phyloP scores from a whole-genome alignment of 2,113 vertebrate genomes.

The Notiomystis cincta region DNA sequence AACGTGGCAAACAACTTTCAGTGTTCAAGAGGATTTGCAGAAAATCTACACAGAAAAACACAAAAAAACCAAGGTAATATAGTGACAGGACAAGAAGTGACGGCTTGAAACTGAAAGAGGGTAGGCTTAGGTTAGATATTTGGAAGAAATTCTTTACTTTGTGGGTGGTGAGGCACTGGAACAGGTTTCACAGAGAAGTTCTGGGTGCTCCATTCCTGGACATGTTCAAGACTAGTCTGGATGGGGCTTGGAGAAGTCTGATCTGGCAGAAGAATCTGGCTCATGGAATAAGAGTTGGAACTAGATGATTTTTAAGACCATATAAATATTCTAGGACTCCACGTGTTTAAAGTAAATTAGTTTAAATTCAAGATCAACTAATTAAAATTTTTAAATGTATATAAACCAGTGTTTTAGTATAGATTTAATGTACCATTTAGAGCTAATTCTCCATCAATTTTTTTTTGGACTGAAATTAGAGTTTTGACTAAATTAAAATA shows the following conservation, averaged over 20 bases:
- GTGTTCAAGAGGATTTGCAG: neutral
- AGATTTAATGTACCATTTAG: neutral
- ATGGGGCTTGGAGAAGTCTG: neutral
- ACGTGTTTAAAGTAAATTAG: neutral
- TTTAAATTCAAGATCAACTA: neutral
- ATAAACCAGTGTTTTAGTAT: neutral
- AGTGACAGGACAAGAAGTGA: neutral
- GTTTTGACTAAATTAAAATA: neutral
- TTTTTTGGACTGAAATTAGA: neutral
- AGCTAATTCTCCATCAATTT: neutral
- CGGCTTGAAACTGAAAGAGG: fast-evolving
- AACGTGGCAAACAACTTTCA: neutral
- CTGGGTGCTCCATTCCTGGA: neutral
- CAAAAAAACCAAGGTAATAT: neutral
- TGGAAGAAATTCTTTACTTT: neutral
- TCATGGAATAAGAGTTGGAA: neutral
- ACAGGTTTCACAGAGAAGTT: neutral
- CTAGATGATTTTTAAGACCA: neutral
- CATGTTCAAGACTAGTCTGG: neutral
- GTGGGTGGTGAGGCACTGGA: neutral
- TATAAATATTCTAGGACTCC: neutral
- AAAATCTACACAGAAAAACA: neutral
- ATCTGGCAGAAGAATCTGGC: neutral
- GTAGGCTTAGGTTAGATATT: neutral
- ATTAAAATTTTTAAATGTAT: neutral